Base-by-base conservation (phyloP, 1,140 invertebrate species). In the Eciton burchellii region DNA sequence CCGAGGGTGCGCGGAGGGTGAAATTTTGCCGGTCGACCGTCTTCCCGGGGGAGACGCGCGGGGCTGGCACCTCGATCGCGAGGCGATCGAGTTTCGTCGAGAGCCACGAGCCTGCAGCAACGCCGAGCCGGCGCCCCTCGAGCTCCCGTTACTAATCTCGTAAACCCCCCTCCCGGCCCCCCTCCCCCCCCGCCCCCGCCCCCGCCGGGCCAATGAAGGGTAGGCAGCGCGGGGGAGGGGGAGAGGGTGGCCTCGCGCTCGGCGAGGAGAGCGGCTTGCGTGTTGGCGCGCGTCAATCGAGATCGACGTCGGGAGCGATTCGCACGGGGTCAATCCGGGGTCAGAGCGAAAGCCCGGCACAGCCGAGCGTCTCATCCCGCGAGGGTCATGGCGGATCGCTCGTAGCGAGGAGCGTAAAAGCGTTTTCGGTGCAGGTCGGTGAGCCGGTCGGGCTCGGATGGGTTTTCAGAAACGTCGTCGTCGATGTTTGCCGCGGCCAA, bases 391-490 rank as follows among this genome's bases (percentile, higher is more conserved):
- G 2, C 54, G 73, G 63, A 16, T 43, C 43, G 47, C 81, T 63
- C 41, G 24, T 52, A 43, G 16, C 16, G 24, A 60, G 21, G 35
- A 71, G 43, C 19, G 47, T 79, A 65, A 73, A 35, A 84, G 72
- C 63, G 62, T 87, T 87, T 87, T 87, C 85, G 86, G 85, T 87
- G 81, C 84, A 82, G 65, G n/a, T n/a, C n/a, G 52, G n/a, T 52
- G 6, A 59, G 65, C 41, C 8, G 49, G 70, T n/a, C 19, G 63
- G 63, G 24, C 12, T 84, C 89, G 89, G 88, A 90, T 92, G 90
- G 91, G 90, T 93, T 93, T 93, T 92, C 90, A 92, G 91, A 93
- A 93, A 91, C 35, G n/a, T n/a, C 91, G 89, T 91, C 88, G 89
- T 90, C 89, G 91, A 89, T 93, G 92, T 93, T 93, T 92, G 91